phyloP scores from a whole-genome alignment of 2,113 vertebrate genomes.

The Perca fluviatilis region DNA sequence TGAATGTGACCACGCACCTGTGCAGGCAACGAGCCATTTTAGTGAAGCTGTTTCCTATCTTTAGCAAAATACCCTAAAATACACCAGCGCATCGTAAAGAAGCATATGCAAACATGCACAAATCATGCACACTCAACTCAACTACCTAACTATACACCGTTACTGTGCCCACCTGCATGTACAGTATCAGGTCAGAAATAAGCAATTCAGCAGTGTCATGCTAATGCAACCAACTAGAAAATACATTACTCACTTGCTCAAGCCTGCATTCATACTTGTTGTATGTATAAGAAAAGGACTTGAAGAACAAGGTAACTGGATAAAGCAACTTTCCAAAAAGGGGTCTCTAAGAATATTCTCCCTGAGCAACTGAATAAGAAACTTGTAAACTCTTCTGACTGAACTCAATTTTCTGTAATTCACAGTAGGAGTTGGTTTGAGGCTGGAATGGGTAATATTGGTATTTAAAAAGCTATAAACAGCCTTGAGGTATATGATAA shows the following conservation, averaged over 20 bases:
- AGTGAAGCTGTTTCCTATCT: slow-evolving; percentile 55
- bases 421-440: slow-evolving; percentile 60
- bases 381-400: slow-evolving; percentile 45
- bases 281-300: slow-evolving; percentile 1
- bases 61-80: slow-evolving; percentile 50
- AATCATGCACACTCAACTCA: slow-evolving; percentile 19
- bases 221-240: slow-evolving; percentile 12
- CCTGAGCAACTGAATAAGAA: slow-evolving; percentile 26
- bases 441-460: slow-evolving; percentile 69
- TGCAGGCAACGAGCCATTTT: slow-evolving; percentile 57
- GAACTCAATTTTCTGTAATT: slow-evolving; percentile 61
- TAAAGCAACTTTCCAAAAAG: slow-evolving; percentile 17
- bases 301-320: slow-evolving; percentile 24
- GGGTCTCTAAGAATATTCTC: background rate
- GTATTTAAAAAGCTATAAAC: slow-evolving; percentile 74
- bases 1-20: slow-evolving; percentile 67
- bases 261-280: background rate
- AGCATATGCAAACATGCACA: slow-evolving; percentile 37
- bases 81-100: slow-evolving; percentile 26
- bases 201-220: slow-evolving; percentile 53
- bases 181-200: slow-evolving; percentile 34
- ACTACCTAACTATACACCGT: background rate
- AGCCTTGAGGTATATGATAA: slow-evolving; percentile 66
- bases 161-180: slow-evolving; percentile 37
- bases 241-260: slow-evolving; percentile 8